Evolutionary conservation across 2,888 invertebrate species (phyloP).

Genomic region (Choreutis nemorana): DNA sequence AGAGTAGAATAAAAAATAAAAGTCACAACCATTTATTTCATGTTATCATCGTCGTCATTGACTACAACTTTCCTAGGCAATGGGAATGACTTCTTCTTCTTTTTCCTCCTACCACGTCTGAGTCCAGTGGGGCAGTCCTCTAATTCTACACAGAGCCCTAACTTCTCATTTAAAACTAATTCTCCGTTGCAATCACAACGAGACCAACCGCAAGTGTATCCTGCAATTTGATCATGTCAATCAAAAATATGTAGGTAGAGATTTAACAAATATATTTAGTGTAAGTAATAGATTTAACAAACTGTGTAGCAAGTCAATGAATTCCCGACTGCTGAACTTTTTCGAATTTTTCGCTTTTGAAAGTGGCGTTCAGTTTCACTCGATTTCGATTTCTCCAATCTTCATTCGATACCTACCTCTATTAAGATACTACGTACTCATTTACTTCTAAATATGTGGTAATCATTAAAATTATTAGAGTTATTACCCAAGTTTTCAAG

Average conservation of each 20-base stretch:
- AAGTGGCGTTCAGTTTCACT: too few relatives aligned
- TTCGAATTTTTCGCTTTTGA: too few relatives aligned
- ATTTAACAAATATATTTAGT: too few relatives aligned
- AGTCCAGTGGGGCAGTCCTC: slow-evolving; percentile 13
- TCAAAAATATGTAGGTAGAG: neutral
- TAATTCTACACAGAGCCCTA: slow-evolving; percentile 17
- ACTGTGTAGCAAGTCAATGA: too few relatives aligned
- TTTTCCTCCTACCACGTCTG: slow-evolving; percentile 8
- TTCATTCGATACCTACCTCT: too few relatives aligned
- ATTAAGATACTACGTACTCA: too few relatives aligned
- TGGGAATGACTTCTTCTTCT: neutral
- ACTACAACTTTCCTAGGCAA: neutral
- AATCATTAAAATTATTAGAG: too few relatives aligned
- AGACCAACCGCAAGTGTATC: slow-evolving; percentile 51
- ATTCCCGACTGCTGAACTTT: too few relatives aligned
- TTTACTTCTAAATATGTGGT: too few relatives aligned
- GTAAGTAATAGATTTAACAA: too few relatives aligned
- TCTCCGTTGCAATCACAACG: slow-evolving; percentile 42
- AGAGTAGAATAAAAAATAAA: too few relatives aligned
- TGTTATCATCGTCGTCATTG: slow-evolving; percentile 1
- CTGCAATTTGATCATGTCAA: slow-evolving; percentile 15
- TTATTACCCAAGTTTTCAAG: slow-evolving; percentile 27
- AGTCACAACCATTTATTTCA: neutral
- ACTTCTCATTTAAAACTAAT: slow-evolving; percentile 23
- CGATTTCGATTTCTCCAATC: too few relatives aligned